A percentile compares a stretch with the other conserved stretches of the same genome.
phyloP scores from a whole-genome alignment of 1,140 invertebrate genomes.

The Drosophila arizonae region DNA sequence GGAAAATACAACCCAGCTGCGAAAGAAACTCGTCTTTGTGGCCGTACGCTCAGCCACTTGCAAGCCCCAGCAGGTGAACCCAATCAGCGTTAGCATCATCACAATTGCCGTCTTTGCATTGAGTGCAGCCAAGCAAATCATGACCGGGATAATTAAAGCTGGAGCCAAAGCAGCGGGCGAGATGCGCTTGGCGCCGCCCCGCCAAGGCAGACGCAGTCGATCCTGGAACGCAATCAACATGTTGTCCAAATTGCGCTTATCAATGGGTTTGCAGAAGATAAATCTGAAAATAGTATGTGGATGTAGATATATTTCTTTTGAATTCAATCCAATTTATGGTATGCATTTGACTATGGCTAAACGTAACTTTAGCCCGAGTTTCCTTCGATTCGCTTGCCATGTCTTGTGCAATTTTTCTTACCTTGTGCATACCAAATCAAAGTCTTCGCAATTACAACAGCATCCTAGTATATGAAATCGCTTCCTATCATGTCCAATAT shows the following conservation, averaged over 20 bases:
- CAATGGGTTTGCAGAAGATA: conserved; percentile 60
- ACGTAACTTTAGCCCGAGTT: no score
- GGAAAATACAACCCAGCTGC: conserved; percentile 82
- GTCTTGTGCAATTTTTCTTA: conserved; percentile 6
- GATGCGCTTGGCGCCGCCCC: conserved; percentile 84
- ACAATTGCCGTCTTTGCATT: conserved; percentile 82
- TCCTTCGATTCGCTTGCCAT: neutral
- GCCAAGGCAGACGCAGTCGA: conserved; percentile 85
- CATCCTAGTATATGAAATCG: conserved; percentile 85
- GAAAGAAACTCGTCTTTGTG: conserved; percentile 82
- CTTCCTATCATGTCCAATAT: conserved; percentile 83
- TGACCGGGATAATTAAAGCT: conserved; percentile 79
- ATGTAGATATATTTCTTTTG: no score
- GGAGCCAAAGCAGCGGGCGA: conserved; percentile 82
- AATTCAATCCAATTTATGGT: no score
- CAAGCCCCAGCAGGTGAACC: conserved; percentile 78
- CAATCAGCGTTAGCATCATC: conserved; percentile 75
- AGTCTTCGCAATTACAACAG: conserved; percentile 85
- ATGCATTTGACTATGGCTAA: no score
- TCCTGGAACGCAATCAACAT: conserved; percentile 84
- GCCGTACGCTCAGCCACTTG: conserved; percentile 59
- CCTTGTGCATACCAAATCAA: conserved; percentile 83
- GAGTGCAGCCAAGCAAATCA: conserved; percentile 82
- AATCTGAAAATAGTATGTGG: conserved; percentile 35
- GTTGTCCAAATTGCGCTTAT: conserved; percentile 50